Evolutionary conservation across 2,113 vertebrate genomes (phyloP).

Genomic region (Nothoprocta perdicaria): DNA sequence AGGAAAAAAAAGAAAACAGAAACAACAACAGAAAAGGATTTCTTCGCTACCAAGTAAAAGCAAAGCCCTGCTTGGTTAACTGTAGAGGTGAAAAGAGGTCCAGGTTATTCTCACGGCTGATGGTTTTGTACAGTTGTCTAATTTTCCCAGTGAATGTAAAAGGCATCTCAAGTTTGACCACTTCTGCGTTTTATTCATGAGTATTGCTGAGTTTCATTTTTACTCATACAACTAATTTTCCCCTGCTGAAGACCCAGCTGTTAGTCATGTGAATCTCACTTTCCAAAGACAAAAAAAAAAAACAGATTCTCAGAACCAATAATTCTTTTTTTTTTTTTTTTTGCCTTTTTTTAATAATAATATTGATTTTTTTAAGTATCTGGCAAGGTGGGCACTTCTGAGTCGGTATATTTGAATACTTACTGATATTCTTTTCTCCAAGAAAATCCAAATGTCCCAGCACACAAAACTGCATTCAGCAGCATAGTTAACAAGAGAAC

Average conservation of each 20-base stretch:
- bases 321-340: rapidly evolving
- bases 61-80: background rate
- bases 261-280: background rate
- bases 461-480: background rate
- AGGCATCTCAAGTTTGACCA: background rate
- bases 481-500: background rate
- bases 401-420: background rate
- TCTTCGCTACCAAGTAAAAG: background rate
- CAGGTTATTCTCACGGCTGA: background rate
- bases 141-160: background rate
- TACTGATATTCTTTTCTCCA: background rate
- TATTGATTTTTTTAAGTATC: background rate
- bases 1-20: background rate
- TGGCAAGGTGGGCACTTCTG: background rate
- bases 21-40: too few relatives aligned
- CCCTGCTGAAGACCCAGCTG: background rate
- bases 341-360: background rate
- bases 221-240: background rate
- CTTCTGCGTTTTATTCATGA: slow-evolving; percentile 38
- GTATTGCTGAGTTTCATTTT: slow-evolving; percentile 20
- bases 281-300: background rate
- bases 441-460: background rate
- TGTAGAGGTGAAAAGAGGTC: background rate
- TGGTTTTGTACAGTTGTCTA: background rate
- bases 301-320: background rate